A percentile compares a stretch with the other conserved stretches of the same genome.
These are phyloP conservation scores for Bembecia ichneumoniformis DNA, from an alignment of 2,888 invertebrate genomes.

Conservation along the genomic window DNA sequence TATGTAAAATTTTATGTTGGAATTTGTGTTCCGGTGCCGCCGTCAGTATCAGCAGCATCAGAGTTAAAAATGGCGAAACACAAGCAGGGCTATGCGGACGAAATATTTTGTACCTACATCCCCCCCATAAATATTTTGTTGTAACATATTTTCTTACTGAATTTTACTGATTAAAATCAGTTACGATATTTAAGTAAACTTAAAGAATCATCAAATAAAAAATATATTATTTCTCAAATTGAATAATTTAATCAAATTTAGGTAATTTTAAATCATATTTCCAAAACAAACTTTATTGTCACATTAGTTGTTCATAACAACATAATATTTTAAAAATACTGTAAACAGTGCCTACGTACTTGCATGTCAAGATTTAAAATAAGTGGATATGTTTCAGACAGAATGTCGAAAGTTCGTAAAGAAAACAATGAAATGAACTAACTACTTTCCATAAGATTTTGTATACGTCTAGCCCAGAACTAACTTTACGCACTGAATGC, in stretches of 20 bases:
- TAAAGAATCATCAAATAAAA: no score
- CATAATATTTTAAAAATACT: no score
- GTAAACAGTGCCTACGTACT: no score
- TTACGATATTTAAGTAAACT: no score
- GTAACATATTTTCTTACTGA: no score
- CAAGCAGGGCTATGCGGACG: not conserved
- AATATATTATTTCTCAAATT: no score
- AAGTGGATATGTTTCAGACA: not conserved
- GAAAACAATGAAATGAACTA: not conserved
- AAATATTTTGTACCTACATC: not conserved
- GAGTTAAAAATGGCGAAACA: not conserved
- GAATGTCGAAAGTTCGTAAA: not conserved
- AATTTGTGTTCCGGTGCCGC: slow-evolving; percentile 13
- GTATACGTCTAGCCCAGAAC: not conserved
- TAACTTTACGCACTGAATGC: not conserved
- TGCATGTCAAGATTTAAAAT: not conserved
- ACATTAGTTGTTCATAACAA: no score
- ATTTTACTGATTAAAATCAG: no score
- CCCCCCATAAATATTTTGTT: no score
- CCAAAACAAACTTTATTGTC: no score
- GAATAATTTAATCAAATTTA: no score
- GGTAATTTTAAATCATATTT: no score
- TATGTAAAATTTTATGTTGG: slow-evolving; percentile 23
- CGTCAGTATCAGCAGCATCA: slow-evolving; percentile 1
- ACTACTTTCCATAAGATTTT: not conserved